Percentiles rank a stretch among this genome's conserved stretches.
Conservation (phyloP, 2,113 vertebrate species). For the Barnardius zonarius region DNA sequence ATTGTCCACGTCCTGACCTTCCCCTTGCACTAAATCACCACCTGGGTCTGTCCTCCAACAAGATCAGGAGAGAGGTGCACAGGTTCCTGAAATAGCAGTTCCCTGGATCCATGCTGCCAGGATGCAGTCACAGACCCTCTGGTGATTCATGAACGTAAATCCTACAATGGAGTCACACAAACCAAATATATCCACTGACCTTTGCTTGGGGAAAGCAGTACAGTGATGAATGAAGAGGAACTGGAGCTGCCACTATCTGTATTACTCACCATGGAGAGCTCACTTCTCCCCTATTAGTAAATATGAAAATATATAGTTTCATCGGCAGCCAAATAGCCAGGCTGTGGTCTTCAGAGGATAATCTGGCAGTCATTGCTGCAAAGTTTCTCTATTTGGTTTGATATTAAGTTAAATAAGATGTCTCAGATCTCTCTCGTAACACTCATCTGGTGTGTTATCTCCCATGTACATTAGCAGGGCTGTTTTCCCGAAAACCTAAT, state of each 20-base stretch:
- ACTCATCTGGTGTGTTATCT: slow-evolving; percentile 50
- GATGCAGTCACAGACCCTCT: neutral
- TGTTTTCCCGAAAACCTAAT: slow-evolving; percentile 27
- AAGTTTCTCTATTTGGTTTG: slow-evolving; percentile 32
- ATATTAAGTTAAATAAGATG: slow-evolving; percentile 36
- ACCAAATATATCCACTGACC: neutral
- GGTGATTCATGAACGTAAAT: neutral
- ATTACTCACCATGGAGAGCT: slow-evolving; percentile 34
- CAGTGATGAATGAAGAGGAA: slow-evolving; percentile 25
- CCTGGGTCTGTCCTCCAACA: neutral
- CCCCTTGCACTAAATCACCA: neutral
- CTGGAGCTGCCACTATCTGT: neutral
- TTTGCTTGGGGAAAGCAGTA: neutral
- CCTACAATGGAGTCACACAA: neutral
- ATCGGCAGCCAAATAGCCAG: slow-evolving; percentile 44
- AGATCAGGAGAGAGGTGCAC: neutral
- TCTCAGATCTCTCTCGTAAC: slow-evolving; percentile 16
- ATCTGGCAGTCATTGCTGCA: slow-evolving; percentile 21
- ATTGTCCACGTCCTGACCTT: neutral
- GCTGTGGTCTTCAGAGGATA: slow-evolving; percentile 39
- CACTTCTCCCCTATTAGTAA: slow-evolving; percentile 38
- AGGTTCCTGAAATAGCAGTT: neutral
- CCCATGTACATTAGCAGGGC: neutral
- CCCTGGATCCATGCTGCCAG: neutral
- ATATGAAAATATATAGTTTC: slow-evolving; percentile 46